A percentile compares a stretch with the other conserved stretches of the same genome.
These are phyloP conservation scores for Ophthalmolycus amberensis DNA, from an alignment of 2,113 vertebrate genomes.

Conservation along the genomic window DNA sequence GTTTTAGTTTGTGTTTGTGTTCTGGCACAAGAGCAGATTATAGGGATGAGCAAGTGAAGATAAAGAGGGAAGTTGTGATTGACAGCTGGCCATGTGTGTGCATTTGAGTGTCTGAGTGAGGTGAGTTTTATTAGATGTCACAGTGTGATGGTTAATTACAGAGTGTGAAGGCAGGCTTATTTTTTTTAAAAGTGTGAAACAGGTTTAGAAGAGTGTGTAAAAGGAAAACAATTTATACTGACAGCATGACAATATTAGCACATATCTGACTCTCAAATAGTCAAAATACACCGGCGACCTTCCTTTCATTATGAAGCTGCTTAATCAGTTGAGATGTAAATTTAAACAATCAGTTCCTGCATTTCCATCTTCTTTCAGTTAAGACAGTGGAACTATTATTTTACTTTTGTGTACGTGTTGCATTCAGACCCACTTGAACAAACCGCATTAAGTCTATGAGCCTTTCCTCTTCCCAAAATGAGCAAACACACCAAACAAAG, in stretches of 20 bases:
- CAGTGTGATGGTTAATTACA: background rate
- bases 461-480: slow-evolving; percentile 67
- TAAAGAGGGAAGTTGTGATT: background rate
- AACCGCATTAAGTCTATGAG: slow-evolving; percentile 71
- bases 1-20: slow-evolving; percentile 6
- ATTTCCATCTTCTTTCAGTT: slow-evolving; percentile 34
- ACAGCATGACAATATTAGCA: background rate
- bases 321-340: slow-evolving; percentile 7
- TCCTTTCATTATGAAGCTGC: slow-evolving; percentile 1
- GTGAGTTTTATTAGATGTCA: background rate
- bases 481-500: slow-evolving; percentile 70
- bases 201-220: background rate
- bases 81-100: slow-evolving; percentile 3
- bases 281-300: background rate
- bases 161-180: background rate
- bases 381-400: slow-evolving; percentile 45
- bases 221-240: background rate
- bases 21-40: background rate
- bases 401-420: slow-evolving; percentile 23
- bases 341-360: slow-evolving; percentile 20
- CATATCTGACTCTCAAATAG: background rate
- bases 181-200: background rate
- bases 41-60: background rate
- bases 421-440: slow-evolving; percentile 65
- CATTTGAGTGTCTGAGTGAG: background rate